Evolutionary conservation across 2,888 invertebrate genomes (phyloP), one percentile per base, ranked within the genome.

Genomic region (Dascillus cervinus): DNA sequence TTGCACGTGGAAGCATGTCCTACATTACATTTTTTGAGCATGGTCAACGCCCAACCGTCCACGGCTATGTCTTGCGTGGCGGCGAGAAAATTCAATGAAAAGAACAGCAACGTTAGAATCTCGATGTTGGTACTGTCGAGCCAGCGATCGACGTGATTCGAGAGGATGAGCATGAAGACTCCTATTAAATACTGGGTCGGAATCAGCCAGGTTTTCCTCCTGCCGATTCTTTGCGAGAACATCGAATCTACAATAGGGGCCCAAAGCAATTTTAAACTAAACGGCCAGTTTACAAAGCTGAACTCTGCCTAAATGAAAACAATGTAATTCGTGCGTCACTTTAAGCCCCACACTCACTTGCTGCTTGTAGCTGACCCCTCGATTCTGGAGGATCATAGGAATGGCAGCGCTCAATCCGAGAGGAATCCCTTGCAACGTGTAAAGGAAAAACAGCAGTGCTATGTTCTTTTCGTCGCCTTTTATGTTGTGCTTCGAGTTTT

Each of bases 51-150:
- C 98, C 98, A 99, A 11, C 98, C 98, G 69, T 99, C 98, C 0
- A 99, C 97, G 9, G 95, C 97, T 55, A 98, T 96, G 64, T 99
- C 98, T 69, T 99, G 98, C 2, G 98, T 98, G 2, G 98, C 97
- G 3, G 97, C 97, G 50, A 99, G 70, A 56, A 97, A 95, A 58
- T 96, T 97, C 2, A 98, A 70, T 32, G 79, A 70, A 60, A 97
- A 87, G 67, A 99, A 99, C 35, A 90, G 71, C 8, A 76, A 55
- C 1, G 96, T 96, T 13, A 98, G 69, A 26, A 83, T 62, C 34
- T 71, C 74, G 47, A 91, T 85, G 51, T 85, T 81, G 0, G 89
- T 86, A 13, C 52, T 46, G 1, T 87, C 89, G 25, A 95, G 66
- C 79, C 91, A 82, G n/a, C 69, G 67, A 28, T 84, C 75, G 1